A percentile compares a stretch with the other conserved stretches of the same genome.
Evolutionary conservation across 2,113 vertebrate genomes (phyloP).

Genomic region (Salvelinus namaycush): DNA sequence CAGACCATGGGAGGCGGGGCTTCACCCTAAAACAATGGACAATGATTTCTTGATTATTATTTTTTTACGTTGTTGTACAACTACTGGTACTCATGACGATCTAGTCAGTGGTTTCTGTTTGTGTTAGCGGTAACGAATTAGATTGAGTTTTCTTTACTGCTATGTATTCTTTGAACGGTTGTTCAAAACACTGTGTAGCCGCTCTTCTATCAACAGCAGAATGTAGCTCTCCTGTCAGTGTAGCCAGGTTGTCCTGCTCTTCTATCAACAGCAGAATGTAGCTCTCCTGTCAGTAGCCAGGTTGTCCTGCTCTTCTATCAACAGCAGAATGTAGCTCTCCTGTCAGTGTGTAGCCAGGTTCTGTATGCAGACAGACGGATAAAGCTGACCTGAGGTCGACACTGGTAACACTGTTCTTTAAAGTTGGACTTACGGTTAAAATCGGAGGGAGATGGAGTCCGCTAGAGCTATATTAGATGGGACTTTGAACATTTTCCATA

Average conservation of each 20-base stretch:
- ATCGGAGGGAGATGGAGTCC: too few species aligned
- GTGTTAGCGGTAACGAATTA: conserved; percentile 17
- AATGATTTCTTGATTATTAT: conserved; percentile 3
- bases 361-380: too few species aligned
- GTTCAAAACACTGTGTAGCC: not conserved
- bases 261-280: too few species aligned
- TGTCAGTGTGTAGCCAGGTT: not conserved
- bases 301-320: not conserved
- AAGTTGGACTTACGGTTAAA: too few species aligned
- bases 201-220: not conserved
- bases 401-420: too few species aligned
- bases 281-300: not conserved
- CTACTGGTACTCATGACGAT: not conserved
- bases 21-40: not conserved
- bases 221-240: conserved; percentile 9
- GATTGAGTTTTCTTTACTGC: conserved; percentile 2
- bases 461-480: too few species aligned
- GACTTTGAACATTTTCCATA: too few species aligned
- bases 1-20: too few species aligned
- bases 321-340: conserved; percentile 2
- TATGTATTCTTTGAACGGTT: conserved; percentile 12
- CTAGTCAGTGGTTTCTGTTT: conserved; percentile 23
- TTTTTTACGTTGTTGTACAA: conserved; percentile 3
- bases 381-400: too few species aligned
- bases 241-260: not conserved